Evolutionary conservation across 2,113 vertebrate genomes (phyloP), one percentile per base, ranked within the genome.

Genomic region (Edolisoma coerulescens): DNA sequence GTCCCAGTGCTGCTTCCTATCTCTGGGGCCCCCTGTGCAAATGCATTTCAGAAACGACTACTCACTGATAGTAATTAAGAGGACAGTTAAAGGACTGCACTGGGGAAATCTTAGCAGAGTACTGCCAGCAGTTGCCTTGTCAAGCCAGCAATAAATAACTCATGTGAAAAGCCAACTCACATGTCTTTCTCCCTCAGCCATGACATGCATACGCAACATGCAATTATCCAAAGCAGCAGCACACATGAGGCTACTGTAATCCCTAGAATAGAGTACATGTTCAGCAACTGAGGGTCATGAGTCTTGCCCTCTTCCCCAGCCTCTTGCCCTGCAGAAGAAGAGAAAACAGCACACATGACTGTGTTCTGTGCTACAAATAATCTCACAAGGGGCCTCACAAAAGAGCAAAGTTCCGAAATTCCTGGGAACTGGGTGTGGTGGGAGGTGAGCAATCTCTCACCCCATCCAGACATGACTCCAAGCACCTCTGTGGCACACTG

Each of bases 281-380:
- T 3, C 49, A 24, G 26, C 15, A 19, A 14, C 26, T 4, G 19
- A 16, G 6, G 22, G 28, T 10, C 3, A 16, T 2, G 1, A 42
- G 3, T 14, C 56, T 17, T 33, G 42, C 5, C 5, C 26, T 90
- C 49, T 32, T 35, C 20, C 52, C 57, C 71, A 63, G 21, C 6
- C 20, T 18, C 32, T 70, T 10, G 49, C 19, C 27, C 88, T 90
- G 80, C 64, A 44, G 87, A 23, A 74, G 56, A 76, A 76, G 42
- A 90, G 49, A 70, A 70, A 90, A 77, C 32, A 56, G 35, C 64
- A 90, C 27, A 90, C 32, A 20, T 84, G 70, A 77, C 49, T 56
- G 56, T 42, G 41, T 26, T 83, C 56, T 70, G 35, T 19, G 27
- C 56, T 33, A 56, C 63, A 56, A 61, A 69, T 33, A 54, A 84